phyloP scores from a whole-genome alignment of 2,113 vertebrate species.

The Laticauda laticaudata region DNA sequence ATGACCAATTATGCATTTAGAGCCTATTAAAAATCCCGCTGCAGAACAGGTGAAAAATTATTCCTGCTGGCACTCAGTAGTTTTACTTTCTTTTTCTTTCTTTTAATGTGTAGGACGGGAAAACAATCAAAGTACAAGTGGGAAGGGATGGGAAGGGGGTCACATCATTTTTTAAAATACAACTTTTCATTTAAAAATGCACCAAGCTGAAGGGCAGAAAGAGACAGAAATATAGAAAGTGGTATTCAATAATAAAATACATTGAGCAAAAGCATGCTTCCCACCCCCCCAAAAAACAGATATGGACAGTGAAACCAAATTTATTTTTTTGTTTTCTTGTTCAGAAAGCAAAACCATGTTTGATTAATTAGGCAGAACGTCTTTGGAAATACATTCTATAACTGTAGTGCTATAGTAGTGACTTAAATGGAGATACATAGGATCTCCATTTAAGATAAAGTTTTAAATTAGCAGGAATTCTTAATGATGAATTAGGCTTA shows the following conservation, averaged over 20 bases:
- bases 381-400: not conserved
- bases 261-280: not conserved
- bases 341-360: not conserved
- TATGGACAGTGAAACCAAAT: not conserved
- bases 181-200: constrained; percentile 1
- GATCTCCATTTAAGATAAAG: too few species aligned
- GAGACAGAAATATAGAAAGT: too few species aligned
- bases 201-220: not conserved
- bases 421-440: too few species aligned
- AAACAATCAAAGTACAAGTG: not conserved
- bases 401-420: not conserved
- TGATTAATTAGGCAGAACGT: not conserved
- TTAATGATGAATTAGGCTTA: not conserved
- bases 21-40: constrained; percentile 10
- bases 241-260: not conserved
- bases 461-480: not conserved
- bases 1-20: constrained; percentile 7
- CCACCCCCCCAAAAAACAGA: not conserved
- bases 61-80: not conserved
- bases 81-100: not conserved
- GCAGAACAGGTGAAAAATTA: constrained; percentile 10
- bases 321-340: not conserved
- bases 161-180: not conserved
- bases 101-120: not conserved
- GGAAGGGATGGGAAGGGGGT: not conserved